These are phyloP conservation scores for Melieria picta DNA, from an alignment of 2,888 invertebrate genomes.

Conservation along the genomic window DNA sequence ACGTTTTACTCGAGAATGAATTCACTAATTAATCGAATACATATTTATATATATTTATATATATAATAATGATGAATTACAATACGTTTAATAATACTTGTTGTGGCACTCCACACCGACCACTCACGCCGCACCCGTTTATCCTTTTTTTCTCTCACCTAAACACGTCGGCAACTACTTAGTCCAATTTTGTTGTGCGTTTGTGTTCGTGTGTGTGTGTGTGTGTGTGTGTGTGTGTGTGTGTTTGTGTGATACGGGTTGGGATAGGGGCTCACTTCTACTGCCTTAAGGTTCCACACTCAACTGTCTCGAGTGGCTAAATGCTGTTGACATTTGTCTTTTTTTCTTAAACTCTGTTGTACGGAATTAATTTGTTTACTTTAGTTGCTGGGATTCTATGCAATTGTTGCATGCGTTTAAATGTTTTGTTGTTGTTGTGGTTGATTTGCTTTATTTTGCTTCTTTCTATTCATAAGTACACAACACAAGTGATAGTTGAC, in stretches of 20 bases:
- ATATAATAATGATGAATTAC: neutral
- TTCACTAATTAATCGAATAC: slow-evolving; percentile 11
- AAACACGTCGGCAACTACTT: no score
- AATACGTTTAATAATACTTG: slow-evolving; percentile 8
- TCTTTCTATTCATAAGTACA: slow-evolving; percentile 4
- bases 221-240: no score
- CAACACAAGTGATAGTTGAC: slow-evolving; percentile 18
- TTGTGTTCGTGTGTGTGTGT: neutral
- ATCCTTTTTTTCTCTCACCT: no score
- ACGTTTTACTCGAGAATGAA: slow-evolving; percentile 2
- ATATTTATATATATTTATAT: slow-evolving; percentile 18
- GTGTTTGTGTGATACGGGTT: neutral
- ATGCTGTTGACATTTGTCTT: no score
- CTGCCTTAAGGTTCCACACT: no score
- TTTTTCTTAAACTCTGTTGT: no score
- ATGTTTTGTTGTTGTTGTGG: neutral
- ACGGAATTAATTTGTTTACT: no score
- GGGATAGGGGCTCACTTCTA: no score
- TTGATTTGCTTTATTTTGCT: neutral
- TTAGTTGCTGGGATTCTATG: neutral
- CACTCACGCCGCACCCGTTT: no score
- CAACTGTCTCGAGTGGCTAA: no score
- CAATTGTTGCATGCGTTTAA: neutral
- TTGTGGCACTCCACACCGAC: neutral
- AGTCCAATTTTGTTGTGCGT: no score